Base-by-base conservation (phyloP, 2,797 vertebrate genomes). In the Hippopotamyrus pictus region DNA sequence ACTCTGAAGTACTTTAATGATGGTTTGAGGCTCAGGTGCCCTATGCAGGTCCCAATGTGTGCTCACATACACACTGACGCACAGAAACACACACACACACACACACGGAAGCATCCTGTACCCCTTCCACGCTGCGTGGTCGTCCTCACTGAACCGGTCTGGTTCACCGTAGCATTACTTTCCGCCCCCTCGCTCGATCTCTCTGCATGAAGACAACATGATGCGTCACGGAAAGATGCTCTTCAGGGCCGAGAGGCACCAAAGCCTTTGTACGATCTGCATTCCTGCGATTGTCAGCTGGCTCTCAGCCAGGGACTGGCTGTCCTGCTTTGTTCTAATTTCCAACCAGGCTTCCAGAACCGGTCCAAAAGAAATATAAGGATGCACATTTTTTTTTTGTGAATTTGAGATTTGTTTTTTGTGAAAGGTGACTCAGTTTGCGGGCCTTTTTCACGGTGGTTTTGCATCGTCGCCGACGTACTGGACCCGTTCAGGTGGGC, bases 291-390 rank as follows among this genome's bases (percentile, higher is more conserved):
- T 33, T 44, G 29, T 57, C 84, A 73, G 33, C 48, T 89, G 89
- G 84, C 46, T 65, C 17, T 69, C 14, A 46, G 62, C 33, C 50
- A 73, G n/a, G 50, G n/a, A 65, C 69, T 76, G 84, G 85, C 84
- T 76, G 65, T 53, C 50, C 89, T 87, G 87, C 57, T 46, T 8
- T 46, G 41, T 57, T 73, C 88, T 89, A 7, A 41, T 48, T 41
- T 73, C 57, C 33, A 48, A 73, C 41, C 33, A 73, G 19, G 83
- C 25, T 29, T 17, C 29, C 11, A 44, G 22, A 65, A 53, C 25
- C 1, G 14, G 11, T 4, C 76, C 50, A 57, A 53, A 62, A 62
- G 54, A 62, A 17, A 59, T 9, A 62, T 17, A 19, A n/a, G 50
- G 46, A 65, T 14, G 17, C 65, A n/a, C 33, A 14, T 33, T 54